Base-by-base conservation (phyloP, 2,113 vertebrate species). In the Zosterops lateralis region DNA sequence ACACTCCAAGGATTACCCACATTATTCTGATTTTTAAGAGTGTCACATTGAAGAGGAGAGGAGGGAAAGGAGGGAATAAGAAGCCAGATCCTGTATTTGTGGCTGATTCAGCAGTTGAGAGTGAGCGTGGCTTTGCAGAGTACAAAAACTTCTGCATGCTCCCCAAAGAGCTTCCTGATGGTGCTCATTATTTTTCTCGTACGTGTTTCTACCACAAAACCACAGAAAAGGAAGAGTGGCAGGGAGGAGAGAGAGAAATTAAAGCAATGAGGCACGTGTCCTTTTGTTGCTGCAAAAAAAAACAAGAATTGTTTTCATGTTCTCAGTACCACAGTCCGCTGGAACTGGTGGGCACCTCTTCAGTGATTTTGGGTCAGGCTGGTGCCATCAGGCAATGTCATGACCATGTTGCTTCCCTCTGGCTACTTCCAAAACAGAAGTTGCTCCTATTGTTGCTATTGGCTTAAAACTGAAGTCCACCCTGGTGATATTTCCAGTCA, bases 11-110 rank as follows among this genome's bases (percentile, higher is more conserved):
- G 82, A 80, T 95, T 92, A 48, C 72, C 44, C 6, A 19, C 54
- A 4, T 81, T 88, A 80, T 84, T 95, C 56, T 84, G 93, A 72
- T 71, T 88, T 96, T 94, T 81, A 94, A 88, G 68, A 86, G 75
- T 5, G 0, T 87, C 71, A 42, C 58, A 74, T 4, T 76, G 81
- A 93, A 89, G 38, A 65, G 16, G 28, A 84, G 42, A 91, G 66
- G 29, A 87, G n/a, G 31, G 70, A 84, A 61, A 78, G 40, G 48
- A 66, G 38, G 48, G 68, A 80, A 61, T 58, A 64, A 84, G 96
- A 89, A 88, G 25, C 48, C 60, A 73, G 53, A 56, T 84, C 81
- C 53, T 86, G 56, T 17, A 8, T 67, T 81, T 93, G 82, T 53
- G 87, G 75, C 91, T 92, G 90, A 92, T 93, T 95, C 93, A 95